phyloP scores from a whole-genome alignment of 2,113 vertebrate species.

The Mastomys coucha region DNA sequence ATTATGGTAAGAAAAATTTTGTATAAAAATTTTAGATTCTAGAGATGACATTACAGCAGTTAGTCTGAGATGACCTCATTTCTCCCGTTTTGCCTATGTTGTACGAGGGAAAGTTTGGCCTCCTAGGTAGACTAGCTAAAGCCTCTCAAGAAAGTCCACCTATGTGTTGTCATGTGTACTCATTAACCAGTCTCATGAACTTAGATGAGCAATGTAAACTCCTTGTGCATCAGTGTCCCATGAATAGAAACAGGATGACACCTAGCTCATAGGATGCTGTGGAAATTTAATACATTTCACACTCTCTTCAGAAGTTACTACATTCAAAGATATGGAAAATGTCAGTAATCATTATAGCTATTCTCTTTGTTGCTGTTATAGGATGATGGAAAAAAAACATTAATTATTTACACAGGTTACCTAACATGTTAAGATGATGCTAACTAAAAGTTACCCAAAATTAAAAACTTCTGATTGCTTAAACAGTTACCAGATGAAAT shows the following conservation, averaged over 20 bases:
- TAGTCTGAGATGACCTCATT: conserved; percentile 10
- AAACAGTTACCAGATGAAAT: background rate
- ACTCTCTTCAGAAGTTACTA: background rate
- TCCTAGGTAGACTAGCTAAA: background rate
- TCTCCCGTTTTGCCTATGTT: background rate
- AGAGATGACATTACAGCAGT: background rate
- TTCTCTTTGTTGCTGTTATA: background rate
- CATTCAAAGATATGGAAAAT: background rate
- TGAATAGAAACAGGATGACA: background rate
- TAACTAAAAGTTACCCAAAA: conserved; percentile 13
- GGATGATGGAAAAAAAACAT: background rate
- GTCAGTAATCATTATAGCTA: background rate
- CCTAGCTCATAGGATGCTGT: background rate
- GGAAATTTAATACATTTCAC: background rate
- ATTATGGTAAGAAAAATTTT: background rate
- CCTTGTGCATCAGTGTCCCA: background rate
- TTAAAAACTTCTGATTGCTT: background rate
- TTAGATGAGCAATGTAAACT: background rate
- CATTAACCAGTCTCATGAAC: background rate
- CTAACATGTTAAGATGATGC: background rate
- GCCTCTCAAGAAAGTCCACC: background rate
- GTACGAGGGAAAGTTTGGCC: background rate
- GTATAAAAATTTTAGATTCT: background rate
- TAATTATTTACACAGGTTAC: background rate
- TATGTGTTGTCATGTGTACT: background rate